Evolutionary conservation across 53 echinoderm and acorn worm genomes (phyloP).

Genomic region (Henricia sp.): DNA sequence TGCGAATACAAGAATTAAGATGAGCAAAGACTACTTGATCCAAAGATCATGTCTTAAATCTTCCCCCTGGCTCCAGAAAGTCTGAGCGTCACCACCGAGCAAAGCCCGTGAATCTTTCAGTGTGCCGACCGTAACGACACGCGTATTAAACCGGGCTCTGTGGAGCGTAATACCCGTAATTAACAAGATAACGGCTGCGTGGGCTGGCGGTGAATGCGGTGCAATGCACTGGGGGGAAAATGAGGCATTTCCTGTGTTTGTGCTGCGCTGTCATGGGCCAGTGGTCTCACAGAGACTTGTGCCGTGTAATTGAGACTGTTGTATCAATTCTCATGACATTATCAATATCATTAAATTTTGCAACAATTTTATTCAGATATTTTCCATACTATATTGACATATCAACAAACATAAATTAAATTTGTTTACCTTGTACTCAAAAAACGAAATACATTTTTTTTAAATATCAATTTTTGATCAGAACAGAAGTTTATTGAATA

Average conservation of each 20-base stretch:
- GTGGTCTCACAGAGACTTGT: slow-evolving; percentile 45
- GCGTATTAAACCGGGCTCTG: slow-evolving; percentile 12
- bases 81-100: slow-evolving; percentile 18
- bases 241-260: slow-evolving; percentile 48
- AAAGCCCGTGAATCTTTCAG: slow-evolving; percentile 3
- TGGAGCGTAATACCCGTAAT: slow-evolving; percentile 37
- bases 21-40: no score
- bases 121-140: slow-evolving; percentile 28
- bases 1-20: no score
- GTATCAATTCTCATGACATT: slow-evolving; percentile 8
- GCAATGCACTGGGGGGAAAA: slow-evolving; percentile 21
- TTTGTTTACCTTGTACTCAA: no score
- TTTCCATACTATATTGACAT: no score
- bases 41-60: no score
- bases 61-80: slow-evolving; percentile 35
- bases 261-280: slow-evolving; percentile 48
- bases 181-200: slow-evolving; percentile 48
- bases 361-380: no score
- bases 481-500: no score
- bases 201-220: background rate
- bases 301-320: background rate
- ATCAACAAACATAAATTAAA: no score
- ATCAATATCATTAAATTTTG: no score
- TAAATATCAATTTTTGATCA: no score
- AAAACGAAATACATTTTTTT: no score